Conservation (phyloP, 2,113 vertebrate species). For the Carollia perspicillata region DNA sequence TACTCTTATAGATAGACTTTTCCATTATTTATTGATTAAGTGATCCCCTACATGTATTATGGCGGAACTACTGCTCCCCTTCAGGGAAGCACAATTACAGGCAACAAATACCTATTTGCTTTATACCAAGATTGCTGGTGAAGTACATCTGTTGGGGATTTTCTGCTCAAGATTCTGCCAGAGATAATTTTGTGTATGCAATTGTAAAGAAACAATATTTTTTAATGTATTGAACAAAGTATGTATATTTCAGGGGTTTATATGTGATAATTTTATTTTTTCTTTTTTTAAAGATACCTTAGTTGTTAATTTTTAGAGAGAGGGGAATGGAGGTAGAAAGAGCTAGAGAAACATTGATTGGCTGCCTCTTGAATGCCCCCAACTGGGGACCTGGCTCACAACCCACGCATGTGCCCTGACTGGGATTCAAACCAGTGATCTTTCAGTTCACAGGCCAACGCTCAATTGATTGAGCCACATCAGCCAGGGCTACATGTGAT, state of each 20-base stretch:
- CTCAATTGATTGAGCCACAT: no score
- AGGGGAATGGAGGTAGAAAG: no score
- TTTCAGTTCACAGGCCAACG: no score
- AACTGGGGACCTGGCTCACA: no score
- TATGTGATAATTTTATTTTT: background rate
- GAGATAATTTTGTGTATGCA: conserved; percentile 10
- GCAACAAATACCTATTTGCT: background rate
- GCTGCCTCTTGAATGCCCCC: no score
- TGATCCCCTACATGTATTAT: background rate
- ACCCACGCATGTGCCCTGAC: no score
- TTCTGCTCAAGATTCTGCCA: conserved; percentile 32
- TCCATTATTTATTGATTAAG: conserved; percentile 31
- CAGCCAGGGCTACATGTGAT: background rate
- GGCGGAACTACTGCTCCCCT: background rate
- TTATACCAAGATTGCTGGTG: conserved; percentile 26
- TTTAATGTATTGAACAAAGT: conserved; percentile 16
- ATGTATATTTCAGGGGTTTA: background rate
- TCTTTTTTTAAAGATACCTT: no score
- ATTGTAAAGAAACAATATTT: background rate
- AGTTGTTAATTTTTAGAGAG: no score
- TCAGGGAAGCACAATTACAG: background rate
- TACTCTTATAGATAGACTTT: background rate
- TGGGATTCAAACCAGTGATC: no score
- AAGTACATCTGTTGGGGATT: background rate
- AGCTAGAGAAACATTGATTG: no score